phyloP scores from a whole-genome alignment of 2,113 vertebrate species.

The Sminthopsis crassicaudata region DNA sequence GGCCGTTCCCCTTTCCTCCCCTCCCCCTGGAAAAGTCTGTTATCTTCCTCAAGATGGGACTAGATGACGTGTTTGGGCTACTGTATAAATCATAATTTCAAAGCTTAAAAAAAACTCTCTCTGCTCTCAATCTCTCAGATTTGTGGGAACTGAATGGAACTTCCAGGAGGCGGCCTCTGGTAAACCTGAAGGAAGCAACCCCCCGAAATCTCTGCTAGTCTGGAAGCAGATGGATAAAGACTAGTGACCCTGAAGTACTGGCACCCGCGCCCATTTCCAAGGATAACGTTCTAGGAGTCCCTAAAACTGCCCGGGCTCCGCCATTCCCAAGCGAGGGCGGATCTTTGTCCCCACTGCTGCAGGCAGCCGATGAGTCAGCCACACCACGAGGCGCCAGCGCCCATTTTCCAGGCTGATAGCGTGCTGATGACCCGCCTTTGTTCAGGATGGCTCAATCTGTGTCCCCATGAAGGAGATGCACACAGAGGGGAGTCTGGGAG shows the following conservation, averaged over 20 bases:
- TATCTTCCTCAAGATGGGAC: not conserved
- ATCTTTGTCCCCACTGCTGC: not conserved
- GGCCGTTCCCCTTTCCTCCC: no score
- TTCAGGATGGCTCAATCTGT: not conserved
- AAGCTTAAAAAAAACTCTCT: not conserved
- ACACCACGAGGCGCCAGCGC: no score
- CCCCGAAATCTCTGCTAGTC: not conserved
- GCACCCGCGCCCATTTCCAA: not conserved
- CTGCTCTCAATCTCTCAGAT: not conserved
- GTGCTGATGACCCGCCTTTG: not conserved
- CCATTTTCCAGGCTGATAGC: not conserved
- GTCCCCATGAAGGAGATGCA: not conserved
- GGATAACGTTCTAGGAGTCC: not conserved
- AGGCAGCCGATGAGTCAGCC: not conserved
- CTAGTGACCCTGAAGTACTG: not conserved
- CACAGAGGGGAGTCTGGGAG: not conserved
- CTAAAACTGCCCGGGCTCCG: no score
- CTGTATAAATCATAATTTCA: no score
- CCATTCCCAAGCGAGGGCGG: no score
- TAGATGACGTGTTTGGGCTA: not conserved
- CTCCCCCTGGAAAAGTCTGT: not conserved
- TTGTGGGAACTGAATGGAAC: not conserved
- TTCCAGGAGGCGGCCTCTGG: not conserved
- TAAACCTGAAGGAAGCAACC: not conserved
- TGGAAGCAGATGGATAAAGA: not conserved